phyloP scores from a whole-genome alignment of 2,113 vertebrate genomes.

The Catagonus wagneri region DNA sequence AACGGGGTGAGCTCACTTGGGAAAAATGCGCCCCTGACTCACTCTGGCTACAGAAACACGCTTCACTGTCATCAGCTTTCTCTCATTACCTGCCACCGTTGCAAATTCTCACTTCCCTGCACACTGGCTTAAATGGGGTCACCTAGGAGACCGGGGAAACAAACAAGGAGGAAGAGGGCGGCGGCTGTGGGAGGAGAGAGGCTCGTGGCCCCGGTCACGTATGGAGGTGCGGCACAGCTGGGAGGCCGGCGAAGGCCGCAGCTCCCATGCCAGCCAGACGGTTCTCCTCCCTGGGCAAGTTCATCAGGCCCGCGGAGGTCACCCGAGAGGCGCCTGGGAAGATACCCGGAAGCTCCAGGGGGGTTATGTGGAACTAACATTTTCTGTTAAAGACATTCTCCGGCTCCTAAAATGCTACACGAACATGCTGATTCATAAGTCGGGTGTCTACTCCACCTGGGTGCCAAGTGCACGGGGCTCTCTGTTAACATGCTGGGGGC shows the following conservation, averaged over 20 bases:
- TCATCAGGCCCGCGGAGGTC: conserved; percentile 61
- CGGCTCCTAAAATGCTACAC: neutral
- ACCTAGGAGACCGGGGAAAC: conserved; percentile 86
- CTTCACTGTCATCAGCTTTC: conserved; percentile 70
- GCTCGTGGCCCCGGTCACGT: conserved; percentile 73
- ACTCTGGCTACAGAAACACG: conserved; percentile 52
- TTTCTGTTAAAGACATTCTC: conserved; percentile 24
- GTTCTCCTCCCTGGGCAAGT: conserved; percentile 60
- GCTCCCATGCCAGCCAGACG: conserved; percentile 39
- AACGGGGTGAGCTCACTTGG: conserved; percentile 67
- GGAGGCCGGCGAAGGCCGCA: conserved; percentile 54
- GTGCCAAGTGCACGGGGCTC: neutral
- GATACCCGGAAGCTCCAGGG: conserved; percentile 46
- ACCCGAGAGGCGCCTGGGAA: conserved; percentile 68
- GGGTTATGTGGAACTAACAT: neutral
- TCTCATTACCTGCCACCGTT: conserved; percentile 80
- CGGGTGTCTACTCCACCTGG: no score
- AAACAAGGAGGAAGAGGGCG: conserved; percentile 80
- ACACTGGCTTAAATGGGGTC: conserved; percentile 60
- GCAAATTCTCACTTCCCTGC: conserved; percentile 80
- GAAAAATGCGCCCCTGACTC: conserved; percentile 75
- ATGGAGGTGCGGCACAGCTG: conserved; percentile 66
- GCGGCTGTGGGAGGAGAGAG: conserved; percentile 23
- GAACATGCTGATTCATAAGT: neutral
- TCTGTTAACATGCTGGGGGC: neutral